Evolutionary conservation across 2,113 vertebrate species (phyloP).

Genomic region (Galbula dea): DNA sequence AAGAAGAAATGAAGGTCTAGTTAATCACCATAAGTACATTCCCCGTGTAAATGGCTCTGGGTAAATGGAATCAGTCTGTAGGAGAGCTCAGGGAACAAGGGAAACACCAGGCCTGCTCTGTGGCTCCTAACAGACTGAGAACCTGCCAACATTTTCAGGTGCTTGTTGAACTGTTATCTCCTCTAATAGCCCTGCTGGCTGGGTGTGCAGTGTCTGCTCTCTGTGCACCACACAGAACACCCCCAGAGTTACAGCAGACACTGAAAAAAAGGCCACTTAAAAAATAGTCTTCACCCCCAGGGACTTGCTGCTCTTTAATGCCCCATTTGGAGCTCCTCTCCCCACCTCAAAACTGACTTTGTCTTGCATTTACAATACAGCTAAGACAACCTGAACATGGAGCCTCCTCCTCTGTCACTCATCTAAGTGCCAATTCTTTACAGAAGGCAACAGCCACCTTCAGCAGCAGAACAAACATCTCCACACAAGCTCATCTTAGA

Average conservation of each 20-base stretch:
- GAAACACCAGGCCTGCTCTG: not conserved
- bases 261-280: no score
- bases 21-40: not conserved
- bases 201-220: fast-evolving
- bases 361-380: not conserved
- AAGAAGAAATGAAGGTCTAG: not conserved
- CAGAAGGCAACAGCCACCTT: not conserved
- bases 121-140: fast-evolving
- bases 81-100: not conserved
- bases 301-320: fast-evolving
- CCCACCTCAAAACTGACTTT: not conserved
- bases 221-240: not conserved
- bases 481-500: not conserved
- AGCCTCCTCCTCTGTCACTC: no score
- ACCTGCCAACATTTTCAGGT: not conserved
- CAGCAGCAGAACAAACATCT: not conserved
- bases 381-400: not conserved
- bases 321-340: no score
- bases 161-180: not conserved
- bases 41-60: not conserved
- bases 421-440: no score
- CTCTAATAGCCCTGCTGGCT: not conserved
- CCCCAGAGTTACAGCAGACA: not conserved
- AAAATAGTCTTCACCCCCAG: no score
- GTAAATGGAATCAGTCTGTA: not conserved